Base-by-base conservation (phyloP, 2,797 vertebrate species). In the Leptodactylus fallax region DNA sequence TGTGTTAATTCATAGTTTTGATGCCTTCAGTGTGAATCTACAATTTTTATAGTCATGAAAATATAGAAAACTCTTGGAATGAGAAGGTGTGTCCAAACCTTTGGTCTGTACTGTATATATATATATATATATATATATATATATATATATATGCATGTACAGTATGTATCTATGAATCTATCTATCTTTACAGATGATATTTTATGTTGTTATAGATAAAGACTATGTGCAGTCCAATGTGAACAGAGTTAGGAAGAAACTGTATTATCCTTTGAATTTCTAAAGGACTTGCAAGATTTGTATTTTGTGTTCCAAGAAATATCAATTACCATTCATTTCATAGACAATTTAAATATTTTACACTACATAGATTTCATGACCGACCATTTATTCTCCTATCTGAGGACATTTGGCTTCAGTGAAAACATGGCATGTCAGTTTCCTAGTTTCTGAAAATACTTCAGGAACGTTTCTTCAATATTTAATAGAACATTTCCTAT, bases 271-370 rank as follows among this genome's bases (percentile, higher is more conserved):
- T n/a, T 63, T 76, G 9, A 76, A 76, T 61, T 61, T 76, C 47
- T 85, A 85, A 85, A 85, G 71, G 83, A 85, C 83, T 85, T 77
- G 56, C 56, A 85, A 85, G 56, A 69, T 49, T 85, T 76, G 55
- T 85, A 85, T 85, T 85, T 85, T 85, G 83, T 85, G 83, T 85
- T 85, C 83, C 83, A 85, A 76, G 83, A 74, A 85, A 85, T 85
- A 85, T 85, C 83, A 85, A 85, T 85, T 85, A 85, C 83, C 45
- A 77, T 85, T 85, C 69, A 85, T 85, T 85, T 85, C 83, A 85
- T 85, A 77, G 83, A 85, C 71, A 36, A 85, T 85, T 85, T 76
- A 85, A 85, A 85, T 61, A 76, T 60, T 85, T 85, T 85, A 85
- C 83, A 85, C 69, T 76, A 85, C 83, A 85, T 85, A 85, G 83